phyloP scores from a whole-genome alignment of 2,113 vertebrate species.

The Mobula birostris region DNA sequence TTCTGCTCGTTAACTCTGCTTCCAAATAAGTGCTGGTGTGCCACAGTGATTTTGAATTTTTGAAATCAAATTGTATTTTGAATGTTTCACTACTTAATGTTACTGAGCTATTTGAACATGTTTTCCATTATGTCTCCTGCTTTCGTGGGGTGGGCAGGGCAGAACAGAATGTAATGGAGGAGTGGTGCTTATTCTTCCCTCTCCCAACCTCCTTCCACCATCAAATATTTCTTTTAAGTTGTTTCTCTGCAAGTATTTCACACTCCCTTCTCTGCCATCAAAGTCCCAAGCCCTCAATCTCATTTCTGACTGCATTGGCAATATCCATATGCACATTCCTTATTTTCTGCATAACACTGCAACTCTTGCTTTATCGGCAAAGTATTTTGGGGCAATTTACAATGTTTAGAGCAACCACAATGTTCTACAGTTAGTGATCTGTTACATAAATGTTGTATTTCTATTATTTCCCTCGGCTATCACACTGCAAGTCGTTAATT shows the following conservation, averaged over 20 bases:
- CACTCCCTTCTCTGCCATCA: not conserved
- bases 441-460: not conserved
- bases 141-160: too few species aligned
- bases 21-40: not conserved
- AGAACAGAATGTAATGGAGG: too few species aligned
- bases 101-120: not conserved
- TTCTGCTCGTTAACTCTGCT: not conserved
- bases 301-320: not conserved
- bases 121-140: not conserved
- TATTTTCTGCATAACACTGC: not conserved
- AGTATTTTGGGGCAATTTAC: too few species aligned
- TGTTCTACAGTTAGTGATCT: not conserved
- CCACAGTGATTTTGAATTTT: too few species aligned
- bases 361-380: not conserved
- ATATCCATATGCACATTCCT: not conserved
- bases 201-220: not conserved
- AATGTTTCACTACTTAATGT: too few species aligned
- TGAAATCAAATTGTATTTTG: not conserved
- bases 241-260: not conserved
- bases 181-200: too few species aligned
- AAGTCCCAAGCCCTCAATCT: not conserved
- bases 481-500: not conserved
- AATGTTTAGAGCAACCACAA: not conserved
- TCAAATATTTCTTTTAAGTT: not conserved
- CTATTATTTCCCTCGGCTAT: not conserved